Conservation (phyloP, 2,888 invertebrate species). For the Limenitis camilla region DNA sequence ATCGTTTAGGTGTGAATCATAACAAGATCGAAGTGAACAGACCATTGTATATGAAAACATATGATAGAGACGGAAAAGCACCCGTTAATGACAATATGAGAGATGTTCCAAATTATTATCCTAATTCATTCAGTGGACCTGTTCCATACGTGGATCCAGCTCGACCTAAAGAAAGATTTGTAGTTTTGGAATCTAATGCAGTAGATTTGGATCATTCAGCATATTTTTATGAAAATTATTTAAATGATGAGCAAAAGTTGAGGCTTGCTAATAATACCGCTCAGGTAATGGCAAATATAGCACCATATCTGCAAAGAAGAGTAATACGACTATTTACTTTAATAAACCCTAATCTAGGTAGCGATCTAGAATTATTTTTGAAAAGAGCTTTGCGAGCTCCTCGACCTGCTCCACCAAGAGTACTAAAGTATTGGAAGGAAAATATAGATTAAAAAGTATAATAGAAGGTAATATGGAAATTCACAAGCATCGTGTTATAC, state of each 20-base stretch:
- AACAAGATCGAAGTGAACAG: slow-evolving; percentile 45
- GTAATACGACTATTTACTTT: slow-evolving; percentile 83
- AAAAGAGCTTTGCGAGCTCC: slow-evolving; percentile 6
- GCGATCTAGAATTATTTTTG: slow-evolving; percentile 28
- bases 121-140: slow-evolving; percentile 94
- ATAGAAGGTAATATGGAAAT: neutral
- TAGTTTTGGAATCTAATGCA: slow-evolving; percentile 35
- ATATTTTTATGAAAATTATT: slow-evolving; percentile 78
- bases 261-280: slow-evolving; percentile 28
- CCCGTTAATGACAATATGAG: slow-evolving; percentile 83
- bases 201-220: slow-evolving; percentile 75
- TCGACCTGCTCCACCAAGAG: slow-evolving; percentile 8
- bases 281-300: slow-evolving; percentile 17
- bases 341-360: slow-evolving; percentile 83
- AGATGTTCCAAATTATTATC: slow-evolving; percentile 93
- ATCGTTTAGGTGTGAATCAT: slow-evolving; percentile 48
- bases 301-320: slow-evolving; percentile 79
- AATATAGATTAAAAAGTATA: neutral
- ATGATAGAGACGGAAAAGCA: slow-evolving; percentile 72
- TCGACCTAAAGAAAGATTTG: slow-evolving; percentile 32
- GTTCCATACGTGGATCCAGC: slow-evolving; percentile 71
- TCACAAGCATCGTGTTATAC: no score
- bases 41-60: slow-evolving; percentile 41
- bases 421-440: neutral
- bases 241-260: slow-evolving; percentile 25